Percentiles rank a stretch among this genome's conserved stretches.
These are phyloP conservation scores for Linurgus olivaceus DNA, from an alignment of 2,797 vertebrate species.

Conservation along the genomic window DNA sequence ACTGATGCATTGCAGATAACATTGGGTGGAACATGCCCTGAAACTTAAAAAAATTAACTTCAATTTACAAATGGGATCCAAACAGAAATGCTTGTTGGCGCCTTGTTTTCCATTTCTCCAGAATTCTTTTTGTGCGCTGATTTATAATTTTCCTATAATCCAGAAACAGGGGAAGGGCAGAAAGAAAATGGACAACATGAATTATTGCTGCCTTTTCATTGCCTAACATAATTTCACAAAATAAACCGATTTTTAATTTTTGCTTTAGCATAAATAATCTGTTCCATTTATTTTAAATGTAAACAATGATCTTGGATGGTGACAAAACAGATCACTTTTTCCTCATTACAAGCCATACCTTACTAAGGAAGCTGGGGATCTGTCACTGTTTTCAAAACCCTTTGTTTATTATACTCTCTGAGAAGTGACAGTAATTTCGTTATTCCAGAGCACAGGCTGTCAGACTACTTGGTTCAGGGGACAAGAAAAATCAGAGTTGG, in stretches of 20 bases:
- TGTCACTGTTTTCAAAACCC: not conserved
- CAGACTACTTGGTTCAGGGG: not conserved
- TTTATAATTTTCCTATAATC: not conserved
- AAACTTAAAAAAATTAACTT: slow-evolving; percentile 23
- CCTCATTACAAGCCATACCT: not conserved
- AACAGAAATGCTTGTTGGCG: not conserved
- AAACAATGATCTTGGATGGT: not conserved
- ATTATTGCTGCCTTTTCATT: not conserved
- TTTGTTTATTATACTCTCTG: not conserved
- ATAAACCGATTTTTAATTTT: not conserved
- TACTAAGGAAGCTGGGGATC: not conserved
- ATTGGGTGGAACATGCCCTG: slow-evolving; percentile 35
- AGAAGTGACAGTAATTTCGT: not conserved
- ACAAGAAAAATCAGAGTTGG: not conserved
- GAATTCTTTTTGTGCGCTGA: not conserved
- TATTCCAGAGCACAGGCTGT: not conserved
- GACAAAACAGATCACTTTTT: not conserved
- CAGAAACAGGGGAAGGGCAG: not conserved
- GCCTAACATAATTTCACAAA: not conserved
- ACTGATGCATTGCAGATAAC: slow-evolving; percentile 44
- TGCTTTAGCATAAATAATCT: not conserved
- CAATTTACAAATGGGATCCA: slow-evolving; percentile 30
- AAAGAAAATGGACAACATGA: not conserved
- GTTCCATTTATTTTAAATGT: not conserved
- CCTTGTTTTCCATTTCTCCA: slow-evolving; percentile 13